A percentile compares a stretch with the other conserved stretches of the same genome.
These are phyloP conservation scores for Serranus cabrilla DNA, from an alignment of 2,797 vertebrate genomes.

Conservation along the genomic window DNA sequence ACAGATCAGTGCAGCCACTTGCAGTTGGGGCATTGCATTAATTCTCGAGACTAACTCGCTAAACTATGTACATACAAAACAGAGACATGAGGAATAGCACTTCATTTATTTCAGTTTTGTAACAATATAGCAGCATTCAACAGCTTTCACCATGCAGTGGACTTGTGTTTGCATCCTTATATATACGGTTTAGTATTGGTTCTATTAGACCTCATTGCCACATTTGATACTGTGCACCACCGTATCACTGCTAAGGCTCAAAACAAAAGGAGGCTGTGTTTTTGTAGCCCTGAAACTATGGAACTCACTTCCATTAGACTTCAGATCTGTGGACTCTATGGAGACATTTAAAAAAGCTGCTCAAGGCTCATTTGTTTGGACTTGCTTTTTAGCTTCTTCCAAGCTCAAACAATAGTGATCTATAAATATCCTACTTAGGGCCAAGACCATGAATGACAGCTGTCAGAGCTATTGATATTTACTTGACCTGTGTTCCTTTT, in stretches of 20 bases:
- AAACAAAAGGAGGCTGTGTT: too few relatives aligned
- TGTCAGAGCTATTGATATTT: constrained; percentile 51
- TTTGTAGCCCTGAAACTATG: too few relatives aligned
- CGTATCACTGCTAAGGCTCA: too few relatives aligned
- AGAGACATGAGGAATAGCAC: background rate
- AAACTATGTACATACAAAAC: background rate
- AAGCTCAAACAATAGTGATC: constrained; percentile 41
- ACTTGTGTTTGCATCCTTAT: too few relatives aligned
- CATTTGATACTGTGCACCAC: too few relatives aligned
- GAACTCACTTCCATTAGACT: too few relatives aligned
- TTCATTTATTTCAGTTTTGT: background rate
- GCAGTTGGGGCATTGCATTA: constrained; percentile 11
- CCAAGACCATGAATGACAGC: constrained; percentile 56
- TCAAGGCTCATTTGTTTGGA: too few relatives aligned
- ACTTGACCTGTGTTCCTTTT: constrained; percentile 42
- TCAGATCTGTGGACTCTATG: too few relatives aligned
- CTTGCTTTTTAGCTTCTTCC: background rate
- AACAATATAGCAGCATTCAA: background rate
- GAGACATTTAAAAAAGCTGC: too few relatives aligned
- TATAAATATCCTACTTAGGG: constrained; percentile 54
- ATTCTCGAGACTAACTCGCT: constrained; percentile 1
- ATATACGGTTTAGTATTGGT: too few relatives aligned
- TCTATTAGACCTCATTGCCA: too few relatives aligned
- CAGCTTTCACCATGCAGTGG: background rate
- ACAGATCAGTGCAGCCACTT: background rate